These are phyloP conservation scores for Nasonia giraulti DNA, from an alignment of 1,140 invertebrate genomes.

Conservation along the genomic window DNA sequence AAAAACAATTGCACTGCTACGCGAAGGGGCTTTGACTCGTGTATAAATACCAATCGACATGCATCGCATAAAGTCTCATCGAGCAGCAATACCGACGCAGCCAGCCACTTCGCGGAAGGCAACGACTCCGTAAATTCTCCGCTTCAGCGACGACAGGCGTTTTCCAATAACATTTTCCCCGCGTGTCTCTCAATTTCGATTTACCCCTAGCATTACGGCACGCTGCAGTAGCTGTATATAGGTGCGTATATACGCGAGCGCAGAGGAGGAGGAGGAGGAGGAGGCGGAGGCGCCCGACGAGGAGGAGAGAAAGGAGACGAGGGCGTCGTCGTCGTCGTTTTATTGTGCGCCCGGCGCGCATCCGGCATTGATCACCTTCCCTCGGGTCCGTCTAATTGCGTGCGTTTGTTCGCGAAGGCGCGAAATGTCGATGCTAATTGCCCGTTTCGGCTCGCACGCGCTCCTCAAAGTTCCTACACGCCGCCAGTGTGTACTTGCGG, in stretches of 20 bases:
- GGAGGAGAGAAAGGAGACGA: neutral
- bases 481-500: neutral
- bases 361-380: conserved; percentile 53
- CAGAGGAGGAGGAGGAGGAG: neutral
- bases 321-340: conserved; percentile 32
- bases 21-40: neutral
- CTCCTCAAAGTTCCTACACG: conserved; percentile 11
- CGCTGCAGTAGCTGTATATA: no score
- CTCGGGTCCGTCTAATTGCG: conserved; percentile 49
- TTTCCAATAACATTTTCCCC: conserved; percentile 42
- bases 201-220: neutral
- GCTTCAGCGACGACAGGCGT: conserved; percentile 3
- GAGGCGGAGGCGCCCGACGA: neutral
- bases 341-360: conserved; percentile 27
- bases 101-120: no score
- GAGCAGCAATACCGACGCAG: neutral
- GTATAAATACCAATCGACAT: neutral
- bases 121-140: neutral
- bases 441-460: conserved; percentile 35
- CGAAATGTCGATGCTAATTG: conserved; percentile 52
- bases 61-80: neutral
- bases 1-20: neutral
- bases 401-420: conserved; percentile 49
- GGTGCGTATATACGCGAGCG: neutral
- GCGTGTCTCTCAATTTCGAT: conserved; percentile 28